These are phyloP conservation scores for Drosophila tristis DNA, from an alignment of 1,140 invertebrate genomes.

Conservation along the genomic window DNA sequence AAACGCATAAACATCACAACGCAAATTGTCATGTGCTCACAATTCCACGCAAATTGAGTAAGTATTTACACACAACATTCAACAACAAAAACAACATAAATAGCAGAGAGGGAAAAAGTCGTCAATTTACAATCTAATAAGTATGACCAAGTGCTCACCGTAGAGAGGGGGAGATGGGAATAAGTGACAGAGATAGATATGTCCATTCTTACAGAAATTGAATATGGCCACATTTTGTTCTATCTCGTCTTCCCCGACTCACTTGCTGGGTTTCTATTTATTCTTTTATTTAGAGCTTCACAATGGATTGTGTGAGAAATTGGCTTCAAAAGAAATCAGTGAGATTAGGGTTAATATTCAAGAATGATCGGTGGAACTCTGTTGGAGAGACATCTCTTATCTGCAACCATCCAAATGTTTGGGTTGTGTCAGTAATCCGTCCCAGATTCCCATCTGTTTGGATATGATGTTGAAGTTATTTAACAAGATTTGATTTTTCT, in stretches of 20 bases:
- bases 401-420: too few relatives aligned
- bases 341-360: too few relatives aligned
- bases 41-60: constrained; percentile 76
- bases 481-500: too few relatives aligned
- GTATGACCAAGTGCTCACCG: constrained; percentile 21
- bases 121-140: constrained; percentile 66
- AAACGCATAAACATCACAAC: constrained; percentile 11
- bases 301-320: constrained; percentile 15
- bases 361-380: too few relatives aligned
- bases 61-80: constrained; percentile 68
- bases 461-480: too few relatives aligned
- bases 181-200: constrained; percentile 9
- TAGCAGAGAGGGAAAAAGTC: constrained; percentile 28
- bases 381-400: too few relatives aligned
- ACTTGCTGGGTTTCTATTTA: constrained; percentile 17
- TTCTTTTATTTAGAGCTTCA: constrained; percentile 14
- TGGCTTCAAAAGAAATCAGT: too few relatives aligned
- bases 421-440: too few relatives aligned
- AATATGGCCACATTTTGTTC: background rate
- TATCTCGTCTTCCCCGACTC: constrained; percentile 4
- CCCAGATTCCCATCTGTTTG: too few relatives aligned
- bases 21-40: constrained; percentile 74
- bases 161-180: background rate
- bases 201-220: constrained; percentile 7
- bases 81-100: constrained; percentile 28